These are phyloP conservation scores for Ciconia stormi DNA, from an alignment of 2,113 vertebrate genomes.

Conservation along the genomic window DNA sequence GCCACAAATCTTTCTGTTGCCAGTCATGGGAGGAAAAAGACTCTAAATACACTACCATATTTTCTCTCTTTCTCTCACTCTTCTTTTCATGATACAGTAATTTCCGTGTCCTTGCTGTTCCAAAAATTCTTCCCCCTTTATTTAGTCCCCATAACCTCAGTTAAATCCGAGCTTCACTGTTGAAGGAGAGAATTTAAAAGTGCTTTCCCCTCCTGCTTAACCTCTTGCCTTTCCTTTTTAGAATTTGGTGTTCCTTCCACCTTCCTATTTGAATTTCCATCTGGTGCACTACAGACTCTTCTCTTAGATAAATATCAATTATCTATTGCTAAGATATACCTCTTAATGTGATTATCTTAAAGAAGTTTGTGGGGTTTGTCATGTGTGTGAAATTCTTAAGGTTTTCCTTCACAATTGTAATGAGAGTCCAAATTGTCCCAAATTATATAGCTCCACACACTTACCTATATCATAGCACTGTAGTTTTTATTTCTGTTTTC, in stretches of 20 bases:
- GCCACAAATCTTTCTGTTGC: background rate
- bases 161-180: background rate
- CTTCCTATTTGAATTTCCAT: background rate
- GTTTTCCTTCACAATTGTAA: background rate
- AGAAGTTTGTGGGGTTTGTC: background rate
- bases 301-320: background rate
- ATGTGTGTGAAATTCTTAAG: background rate
- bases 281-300: background rate
- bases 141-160: background rate
- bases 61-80: background rate
- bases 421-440: background rate
- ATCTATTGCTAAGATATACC: background rate
- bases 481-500: background rate
- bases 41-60: background rate
- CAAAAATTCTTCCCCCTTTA: background rate
- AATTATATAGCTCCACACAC: background rate
- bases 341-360: background rate
- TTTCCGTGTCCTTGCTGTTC: background rate
- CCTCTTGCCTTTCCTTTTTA: background rate
- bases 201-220: background rate
- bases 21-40: background rate
- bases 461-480: background rate
- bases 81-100: background rate
- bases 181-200: background rate
- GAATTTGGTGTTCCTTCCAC: background rate